A percentile compares a stretch with the other conserved stretches of the same genome.
These are phyloP conservation scores for Myrmecophaga tridactyla DNA, from an alignment of 2,113 vertebrate species.

Conservation along the genomic window DNA sequence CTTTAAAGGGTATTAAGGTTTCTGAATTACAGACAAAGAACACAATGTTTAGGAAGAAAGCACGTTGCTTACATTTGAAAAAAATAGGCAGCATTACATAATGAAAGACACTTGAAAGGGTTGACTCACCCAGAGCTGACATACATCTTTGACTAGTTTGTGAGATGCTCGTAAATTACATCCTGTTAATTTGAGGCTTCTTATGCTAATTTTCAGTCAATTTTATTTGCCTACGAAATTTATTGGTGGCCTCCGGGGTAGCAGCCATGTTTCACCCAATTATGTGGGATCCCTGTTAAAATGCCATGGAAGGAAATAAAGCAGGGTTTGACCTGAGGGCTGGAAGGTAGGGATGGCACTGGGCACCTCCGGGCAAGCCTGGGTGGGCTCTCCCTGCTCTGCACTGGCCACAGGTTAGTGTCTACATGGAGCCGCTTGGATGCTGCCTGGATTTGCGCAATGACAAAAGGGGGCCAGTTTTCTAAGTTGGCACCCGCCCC, in stretches of 20 bases:
- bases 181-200: constrained; percentile 77
- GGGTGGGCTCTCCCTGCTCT: no score
- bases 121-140: constrained; percentile 56
- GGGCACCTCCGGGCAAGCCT: no score
- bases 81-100: constrained; percentile 73
- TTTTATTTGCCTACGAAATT: constrained; percentile 76
- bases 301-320: background rate
- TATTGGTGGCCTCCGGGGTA: constrained; percentile 69
- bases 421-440: background rate
- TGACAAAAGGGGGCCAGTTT: no score
- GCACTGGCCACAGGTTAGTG: no score
- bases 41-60: constrained; percentile 70
- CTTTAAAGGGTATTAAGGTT: constrained; percentile 77
- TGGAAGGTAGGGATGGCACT: fast-evolving
- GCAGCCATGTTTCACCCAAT: constrained; percentile 46
- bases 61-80: constrained; percentile 76
- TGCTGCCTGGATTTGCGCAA: background rate
- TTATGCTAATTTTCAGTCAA: constrained; percentile 78
- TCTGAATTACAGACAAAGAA: constrained; percentile 73
- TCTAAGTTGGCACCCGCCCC: fast-evolving
- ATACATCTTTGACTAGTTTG: constrained; percentile 70
- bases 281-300: constrained; percentile 40
- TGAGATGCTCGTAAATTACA: constrained; percentile 72
- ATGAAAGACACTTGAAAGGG: constrained; percentile 59
- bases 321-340: background rate